A percentile compares a stretch with the other conserved stretches of the same genome.
Evolutionary conservation across 1,140 invertebrate species (phyloP).

Genomic region (Eumeta japonica): DNA sequence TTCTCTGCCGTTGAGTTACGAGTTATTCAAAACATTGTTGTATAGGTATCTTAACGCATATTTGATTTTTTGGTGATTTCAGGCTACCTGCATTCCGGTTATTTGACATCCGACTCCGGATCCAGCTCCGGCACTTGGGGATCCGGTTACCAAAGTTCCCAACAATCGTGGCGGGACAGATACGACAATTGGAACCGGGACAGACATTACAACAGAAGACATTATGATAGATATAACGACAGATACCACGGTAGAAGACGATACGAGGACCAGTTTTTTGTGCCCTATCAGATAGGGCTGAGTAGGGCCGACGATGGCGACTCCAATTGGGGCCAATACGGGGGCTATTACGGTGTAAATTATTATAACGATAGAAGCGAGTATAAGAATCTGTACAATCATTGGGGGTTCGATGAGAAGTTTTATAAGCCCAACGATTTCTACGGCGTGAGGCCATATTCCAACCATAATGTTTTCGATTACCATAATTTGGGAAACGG

Average conservation of each 20-base stretch:
- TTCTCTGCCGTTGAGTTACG: no score
- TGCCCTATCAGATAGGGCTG: conserved; percentile 48
- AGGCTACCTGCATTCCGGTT: no score
- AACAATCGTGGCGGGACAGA: neutral
- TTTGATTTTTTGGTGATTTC: no score
- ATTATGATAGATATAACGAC: conserved; percentile 17
- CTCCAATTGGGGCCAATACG: conserved; percentile 44
- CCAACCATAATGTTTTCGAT: conserved; percentile 22
- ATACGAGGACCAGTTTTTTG: conserved; percentile 34
- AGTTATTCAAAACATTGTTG: no score
- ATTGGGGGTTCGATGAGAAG: conserved; percentile 20
- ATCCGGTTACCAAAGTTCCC: conserved; percentile 8
- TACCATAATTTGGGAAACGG: conserved; percentile 32
- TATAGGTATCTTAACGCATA: no score
- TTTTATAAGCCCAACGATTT: conserved; percentile 10
- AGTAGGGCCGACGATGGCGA: conserved; percentile 26
- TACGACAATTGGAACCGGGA: conserved; percentile 12
- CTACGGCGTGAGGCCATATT: conserved; percentile 22
- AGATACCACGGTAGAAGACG: conserved; percentile 21
- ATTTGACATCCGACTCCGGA: no score
- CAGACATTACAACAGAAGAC: conserved; percentile 15
- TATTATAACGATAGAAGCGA: conserved; percentile 44
- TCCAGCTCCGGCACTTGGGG: no score
- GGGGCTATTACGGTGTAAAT: conserved; percentile 32
- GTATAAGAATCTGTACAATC: conserved; percentile 34